phyloP scores from a whole-genome alignment of 2,888 invertebrate genomes.

The Tinea trinotella region DNA sequence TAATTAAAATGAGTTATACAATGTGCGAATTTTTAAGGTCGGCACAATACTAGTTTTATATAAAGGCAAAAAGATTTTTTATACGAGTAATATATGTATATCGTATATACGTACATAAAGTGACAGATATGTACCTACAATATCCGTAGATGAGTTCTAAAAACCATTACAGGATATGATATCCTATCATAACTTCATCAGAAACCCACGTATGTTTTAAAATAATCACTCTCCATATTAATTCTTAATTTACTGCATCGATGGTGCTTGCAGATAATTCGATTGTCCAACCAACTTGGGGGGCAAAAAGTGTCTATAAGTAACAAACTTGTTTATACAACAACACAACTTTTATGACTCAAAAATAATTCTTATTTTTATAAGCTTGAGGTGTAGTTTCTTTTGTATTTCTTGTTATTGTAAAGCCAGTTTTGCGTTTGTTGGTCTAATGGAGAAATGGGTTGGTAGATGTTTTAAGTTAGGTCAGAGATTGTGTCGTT shows the following conservation, averaged over 20 bases:
- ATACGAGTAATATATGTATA: no score
- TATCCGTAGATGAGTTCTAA: no score
- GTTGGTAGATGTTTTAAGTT: background rate
- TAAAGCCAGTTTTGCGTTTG: background rate
- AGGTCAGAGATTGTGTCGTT: conserved; percentile 5
- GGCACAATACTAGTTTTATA: no score
- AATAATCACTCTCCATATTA: conserved; percentile 64
- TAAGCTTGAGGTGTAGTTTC: background rate
- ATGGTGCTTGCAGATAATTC: conserved; percentile 54
- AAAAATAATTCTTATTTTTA: background rate
- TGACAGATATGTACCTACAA: no score
- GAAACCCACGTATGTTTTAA: conserved; percentile 65
- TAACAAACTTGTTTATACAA: background rate
- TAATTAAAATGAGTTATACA: no score
- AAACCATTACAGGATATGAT: no score
- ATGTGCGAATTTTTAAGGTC: no score
- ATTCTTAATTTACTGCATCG: conserved; percentile 70
- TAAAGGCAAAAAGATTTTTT: no score
- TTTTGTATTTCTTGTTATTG: background rate
- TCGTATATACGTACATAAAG: no score
- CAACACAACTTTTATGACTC: background rate
- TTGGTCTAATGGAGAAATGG: background rate
- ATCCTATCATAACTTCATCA: conserved; percentile 45
- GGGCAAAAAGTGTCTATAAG: conserved; percentile 35
- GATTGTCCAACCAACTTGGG: conserved; percentile 44